Evolutionary conservation across 2,797 vertebrate species (phyloP), one percentile per base, ranked within the genome.

Genomic region (Sphaeramia orbicularis): DNA sequence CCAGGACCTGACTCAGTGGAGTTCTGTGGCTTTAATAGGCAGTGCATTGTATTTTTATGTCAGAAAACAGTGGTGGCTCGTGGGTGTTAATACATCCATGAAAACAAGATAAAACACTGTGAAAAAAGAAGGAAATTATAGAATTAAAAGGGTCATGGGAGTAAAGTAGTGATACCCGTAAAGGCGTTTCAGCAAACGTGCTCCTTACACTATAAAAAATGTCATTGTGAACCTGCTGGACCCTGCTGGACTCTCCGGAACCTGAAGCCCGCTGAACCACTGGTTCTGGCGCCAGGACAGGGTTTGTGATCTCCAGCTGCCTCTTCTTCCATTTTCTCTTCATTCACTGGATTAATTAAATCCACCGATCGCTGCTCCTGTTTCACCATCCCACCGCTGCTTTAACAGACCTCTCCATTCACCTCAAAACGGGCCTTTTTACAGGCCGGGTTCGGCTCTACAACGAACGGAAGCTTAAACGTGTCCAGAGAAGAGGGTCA

Each of bases 271-370:
- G 51, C 42, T 53, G 70, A 72, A 64, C 74, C 15, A 64, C 65
- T 54, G 57, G 1, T 58, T 49, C n/a, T 24, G 15, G 38, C 57
- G 65, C 73, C 71, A 58, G 64, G 35, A 27, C 66, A 40, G 16
- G 57, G 48, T 60, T 65, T 61, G 51, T 65, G 55, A 64, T 76
- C 54, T 62, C 61, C 71, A 76, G 68, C 73, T 71, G 63, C 71
- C 66, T 70, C 65, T 74, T 84, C 74, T 65, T 81, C 71, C 60
- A 52, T 64, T 69, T 76, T 51, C 74, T 76, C 69, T 64, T 81
- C 68, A 44, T 85, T 88, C 81, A 72, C 76, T 65, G 69, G 80
- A 84, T 87, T 81, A 84, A 79, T 83, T 82, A 87, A 85, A 80
- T 81, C 78, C 45, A 42, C 64, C 65, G 80, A 55, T 65, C 32